Evolutionary conservation across 2,888 invertebrate species (phyloP).

Genomic region (Eurytoma adleriae): DNA sequence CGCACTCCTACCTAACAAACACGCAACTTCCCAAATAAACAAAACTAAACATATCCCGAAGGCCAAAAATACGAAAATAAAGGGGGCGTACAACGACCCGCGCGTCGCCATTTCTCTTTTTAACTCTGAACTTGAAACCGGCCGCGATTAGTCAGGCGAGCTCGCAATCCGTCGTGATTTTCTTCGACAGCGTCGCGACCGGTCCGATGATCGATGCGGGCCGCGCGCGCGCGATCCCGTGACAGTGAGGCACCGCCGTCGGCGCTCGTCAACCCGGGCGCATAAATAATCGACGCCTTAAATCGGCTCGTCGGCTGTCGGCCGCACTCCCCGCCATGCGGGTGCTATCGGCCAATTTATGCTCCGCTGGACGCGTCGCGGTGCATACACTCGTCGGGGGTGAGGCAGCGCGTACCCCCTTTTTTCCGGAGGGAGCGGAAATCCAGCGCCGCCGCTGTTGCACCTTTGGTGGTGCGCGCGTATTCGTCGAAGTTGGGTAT

Average conservation of each 20-base stretch:
- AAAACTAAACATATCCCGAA: no score
- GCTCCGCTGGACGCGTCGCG: constrained; percentile 1
- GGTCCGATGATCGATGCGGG: constrained; percentile 21
- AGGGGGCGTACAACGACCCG: not conserved
- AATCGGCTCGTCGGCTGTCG: constrained; percentile 6
- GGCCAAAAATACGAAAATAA: not conserved
- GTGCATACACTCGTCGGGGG: not conserved
- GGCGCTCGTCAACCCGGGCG: not conserved
- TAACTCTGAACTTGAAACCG: not conserved
- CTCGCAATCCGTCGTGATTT: constrained; percentile 12
- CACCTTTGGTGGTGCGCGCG: no score
- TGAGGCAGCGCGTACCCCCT: no score
- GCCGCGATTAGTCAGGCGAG: not conserved
- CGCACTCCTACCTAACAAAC: no score
- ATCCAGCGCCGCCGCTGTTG: not conserved
- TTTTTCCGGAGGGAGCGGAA: not conserved
- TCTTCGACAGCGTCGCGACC: constrained; percentile 9
- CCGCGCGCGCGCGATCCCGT: not conserved
- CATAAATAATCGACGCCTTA: constrained; percentile 35
- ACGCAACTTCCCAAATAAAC: no score
- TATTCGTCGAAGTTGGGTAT: not conserved
- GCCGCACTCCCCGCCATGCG: constrained; percentile 40
- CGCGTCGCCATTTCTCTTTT: not conserved
- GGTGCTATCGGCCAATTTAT: constrained; percentile 52
- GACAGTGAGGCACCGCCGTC: constrained; percentile 21